Evolutionary conservation across 2,113 vertebrate genomes (phyloP).

Genomic region (Pantherophis guttatus): DNA sequence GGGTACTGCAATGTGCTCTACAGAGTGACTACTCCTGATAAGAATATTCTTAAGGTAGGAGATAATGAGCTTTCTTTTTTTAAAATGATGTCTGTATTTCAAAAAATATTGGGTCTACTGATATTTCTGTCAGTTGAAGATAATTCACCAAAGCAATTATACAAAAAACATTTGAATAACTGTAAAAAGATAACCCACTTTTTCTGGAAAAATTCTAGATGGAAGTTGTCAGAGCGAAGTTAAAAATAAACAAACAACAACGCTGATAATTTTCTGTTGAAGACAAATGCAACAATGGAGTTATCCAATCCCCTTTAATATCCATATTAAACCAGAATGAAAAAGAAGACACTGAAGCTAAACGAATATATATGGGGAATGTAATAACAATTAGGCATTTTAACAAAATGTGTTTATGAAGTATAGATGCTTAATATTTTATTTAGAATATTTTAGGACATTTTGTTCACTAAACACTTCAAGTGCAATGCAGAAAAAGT

Average conservation of each 20-base stretch:
- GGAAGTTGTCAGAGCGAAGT: background rate
- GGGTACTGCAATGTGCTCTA: conserved; percentile 62
- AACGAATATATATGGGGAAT: background rate
- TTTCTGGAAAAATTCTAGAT: background rate
- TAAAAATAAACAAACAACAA: background rate
- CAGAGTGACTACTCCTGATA: conserved; percentile 64
- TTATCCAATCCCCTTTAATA: background rate
- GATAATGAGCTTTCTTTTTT: conserved; percentile 42
- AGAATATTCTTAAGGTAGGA: conserved; percentile 77
- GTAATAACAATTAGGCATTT: background rate
- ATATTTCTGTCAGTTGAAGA: background rate
- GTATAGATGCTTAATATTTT: background rate
- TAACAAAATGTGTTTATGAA: background rate
- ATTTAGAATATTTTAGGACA: background rate
- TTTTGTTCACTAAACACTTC: background rate
- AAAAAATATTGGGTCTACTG: background rate
- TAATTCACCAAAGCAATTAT: conserved; percentile 37
- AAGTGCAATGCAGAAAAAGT: background rate
- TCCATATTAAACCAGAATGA: background rate
- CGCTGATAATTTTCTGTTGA: background rate
- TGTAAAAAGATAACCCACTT: background rate
- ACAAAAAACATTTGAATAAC: background rate
- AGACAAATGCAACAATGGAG: conserved; percentile 17
- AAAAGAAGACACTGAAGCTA: background rate
- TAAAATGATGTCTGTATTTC: conserved; percentile 27